Conservation (phyloP, 2,888 invertebrate species). For the Strigamia crassipes region DNA sequence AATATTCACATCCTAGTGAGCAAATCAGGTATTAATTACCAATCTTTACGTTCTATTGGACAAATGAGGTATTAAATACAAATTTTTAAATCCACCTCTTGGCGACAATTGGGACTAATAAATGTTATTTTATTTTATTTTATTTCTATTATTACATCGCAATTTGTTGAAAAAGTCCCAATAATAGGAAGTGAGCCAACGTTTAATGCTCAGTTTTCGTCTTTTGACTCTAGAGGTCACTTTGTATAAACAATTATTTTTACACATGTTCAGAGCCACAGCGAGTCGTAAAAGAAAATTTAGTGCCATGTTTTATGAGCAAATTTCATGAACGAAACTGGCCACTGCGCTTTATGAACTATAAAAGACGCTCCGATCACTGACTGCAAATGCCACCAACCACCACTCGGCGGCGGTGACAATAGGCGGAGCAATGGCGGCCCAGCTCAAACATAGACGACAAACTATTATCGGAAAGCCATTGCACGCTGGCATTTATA, state of each 20-base stretch:
- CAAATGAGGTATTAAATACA: too few relatives aligned
- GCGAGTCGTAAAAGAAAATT: slow-evolving; percentile 12
- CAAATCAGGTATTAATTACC: too few relatives aligned
- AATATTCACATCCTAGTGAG: too few relatives aligned
- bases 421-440: slow-evolving; percentile 2
- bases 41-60: too few relatives aligned
- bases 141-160: too few relatives aligned
- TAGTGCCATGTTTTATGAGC: slow-evolving; percentile 17
- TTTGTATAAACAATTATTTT: slow-evolving; percentile 30
- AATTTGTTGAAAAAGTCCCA: neutral
- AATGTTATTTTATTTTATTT: too few relatives aligned
- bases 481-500: slow-evolving; percentile 25
- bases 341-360: slow-evolving; percentile 30
- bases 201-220: slow-evolving; percentile 21
- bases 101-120: too few relatives aligned
- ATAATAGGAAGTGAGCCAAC: neutral
- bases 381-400: slow-evolving; percentile 10
- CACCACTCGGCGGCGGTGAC: slow-evolving; percentile 26
- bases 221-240: slow-evolving; percentile 22
- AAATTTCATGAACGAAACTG: slow-evolving; percentile 30
- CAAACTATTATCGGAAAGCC: slow-evolving; percentile 18
- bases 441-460: neutral
- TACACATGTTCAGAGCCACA: slow-evolving; percentile 26
- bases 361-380: slow-evolving; percentile 17
- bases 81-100: too few relatives aligned